Evolutionary conservation across 1,140 invertebrate species (phyloP).

Genomic region (Calephelis virginiensis): DNA sequence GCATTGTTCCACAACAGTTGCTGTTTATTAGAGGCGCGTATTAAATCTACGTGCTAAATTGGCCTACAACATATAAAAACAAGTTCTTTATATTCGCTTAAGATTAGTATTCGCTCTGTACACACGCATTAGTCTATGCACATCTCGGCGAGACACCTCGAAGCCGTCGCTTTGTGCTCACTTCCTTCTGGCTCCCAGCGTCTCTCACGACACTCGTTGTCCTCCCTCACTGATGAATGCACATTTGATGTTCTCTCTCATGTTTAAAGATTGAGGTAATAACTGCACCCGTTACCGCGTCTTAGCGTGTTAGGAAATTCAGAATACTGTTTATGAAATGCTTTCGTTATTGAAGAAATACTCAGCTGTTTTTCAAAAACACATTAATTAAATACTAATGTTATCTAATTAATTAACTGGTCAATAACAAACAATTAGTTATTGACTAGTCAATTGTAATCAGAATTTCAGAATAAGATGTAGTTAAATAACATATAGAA

Average conservation of each 20-base stretch:
- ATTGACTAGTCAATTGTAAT: no score
- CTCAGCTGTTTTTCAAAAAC: no score
- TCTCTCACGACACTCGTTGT: constrained; percentile 45
- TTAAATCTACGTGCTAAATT: no score
- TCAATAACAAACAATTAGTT: no score
- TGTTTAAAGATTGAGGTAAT: constrained; percentile 31
- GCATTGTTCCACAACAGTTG: no score
- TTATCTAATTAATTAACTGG: no score
- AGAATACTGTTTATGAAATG: not conserved
- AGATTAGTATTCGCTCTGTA: constrained; percentile 13
- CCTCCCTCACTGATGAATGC: constrained; percentile 47
- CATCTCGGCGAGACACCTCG: constrained; percentile 48
- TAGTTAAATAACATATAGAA: no score
- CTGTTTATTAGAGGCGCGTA: no score
- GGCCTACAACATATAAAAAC: no score
- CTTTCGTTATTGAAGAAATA: not conserved
- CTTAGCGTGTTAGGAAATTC: not conserved
- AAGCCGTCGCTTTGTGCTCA: constrained; percentile 53
- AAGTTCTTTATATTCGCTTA: not conserved
- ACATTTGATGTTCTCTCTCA: constrained; percentile 52
- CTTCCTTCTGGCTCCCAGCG: constrained; percentile 50
- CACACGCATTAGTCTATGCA: constrained; percentile 32
- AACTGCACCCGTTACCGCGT: constrained; percentile 21
- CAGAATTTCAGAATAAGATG: no score
- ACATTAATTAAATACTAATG: no score